Evolutionary conservation across 2,797 vertebrate genomes (phyloP).

Genomic region (Takifugu ocellatus): DNA sequence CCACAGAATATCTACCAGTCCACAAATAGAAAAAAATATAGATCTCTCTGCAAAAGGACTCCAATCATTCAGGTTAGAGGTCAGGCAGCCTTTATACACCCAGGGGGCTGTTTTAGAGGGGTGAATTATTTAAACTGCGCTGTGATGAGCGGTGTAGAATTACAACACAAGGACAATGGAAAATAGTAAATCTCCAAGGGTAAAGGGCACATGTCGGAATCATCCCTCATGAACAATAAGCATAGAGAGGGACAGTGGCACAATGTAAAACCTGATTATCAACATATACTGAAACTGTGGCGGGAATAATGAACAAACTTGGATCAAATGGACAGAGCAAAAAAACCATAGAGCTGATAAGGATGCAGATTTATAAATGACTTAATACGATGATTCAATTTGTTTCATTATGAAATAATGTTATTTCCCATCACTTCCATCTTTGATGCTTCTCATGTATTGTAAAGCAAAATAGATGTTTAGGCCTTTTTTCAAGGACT

Average conservation of each 20-base stretch:
- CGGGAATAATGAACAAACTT: constrained; percentile 23
- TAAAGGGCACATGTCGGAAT: constrained; percentile 67
- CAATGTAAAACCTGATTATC: not conserved
- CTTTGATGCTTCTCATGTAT: constrained; percentile 75
- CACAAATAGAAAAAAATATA: constrained; percentile 57
- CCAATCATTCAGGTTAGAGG: constrained; percentile 55
- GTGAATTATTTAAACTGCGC: constrained; percentile 70
- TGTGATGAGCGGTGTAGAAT: constrained; percentile 54
- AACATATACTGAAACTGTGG: too few relatives aligned
- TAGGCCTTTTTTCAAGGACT: constrained; percentile 79
- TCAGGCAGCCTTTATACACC: constrained; percentile 51
- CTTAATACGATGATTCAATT: not conserved
- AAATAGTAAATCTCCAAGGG: constrained; percentile 60
- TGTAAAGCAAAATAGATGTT: constrained; percentile 81
- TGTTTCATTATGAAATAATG: too few relatives aligned
- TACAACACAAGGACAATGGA: constrained; percentile 51
- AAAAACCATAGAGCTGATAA: not conserved
- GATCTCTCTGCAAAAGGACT: constrained; percentile 40
- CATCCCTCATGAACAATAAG: constrained; percentile 69
- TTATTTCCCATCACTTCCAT: constrained; percentile 28
- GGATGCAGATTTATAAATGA: constrained; percentile 4
- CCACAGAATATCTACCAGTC: constrained; percentile 27
- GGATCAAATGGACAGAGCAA: constrained; percentile 4
- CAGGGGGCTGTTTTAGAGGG: constrained; percentile 59
- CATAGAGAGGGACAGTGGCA: constrained; percentile 41